A percentile compares a stretch with the other conserved stretches of the same genome.
phyloP scores from a whole-genome alignment of 2,113 vertebrate genomes.

The Pipa parva region DNA sequence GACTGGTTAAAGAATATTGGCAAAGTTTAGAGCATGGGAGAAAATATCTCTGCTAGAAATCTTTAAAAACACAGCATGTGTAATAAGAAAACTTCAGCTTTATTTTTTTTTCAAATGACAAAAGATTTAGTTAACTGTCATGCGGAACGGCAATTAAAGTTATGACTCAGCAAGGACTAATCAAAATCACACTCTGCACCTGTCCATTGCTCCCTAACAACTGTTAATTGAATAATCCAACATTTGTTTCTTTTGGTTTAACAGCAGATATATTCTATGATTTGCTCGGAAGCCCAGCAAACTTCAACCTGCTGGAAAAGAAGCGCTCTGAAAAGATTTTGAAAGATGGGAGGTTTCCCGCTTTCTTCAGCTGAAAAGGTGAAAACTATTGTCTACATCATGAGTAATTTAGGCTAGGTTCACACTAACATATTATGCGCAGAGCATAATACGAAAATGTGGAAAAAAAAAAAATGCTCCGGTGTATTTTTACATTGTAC shows the following conservation, averaged over 20 bases:
- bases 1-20: constrained; percentile 21
- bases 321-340: too few relatives aligned
- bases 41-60: constrained; percentile 1
- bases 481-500: too few relatives aligned
- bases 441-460: too few relatives aligned
- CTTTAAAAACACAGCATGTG: constrained; percentile 36
- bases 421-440: too few relatives aligned
- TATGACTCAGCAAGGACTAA: constrained; percentile 42
- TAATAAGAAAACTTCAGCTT: constrained; percentile 41
- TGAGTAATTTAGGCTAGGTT: too few relatives aligned
- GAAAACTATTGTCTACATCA: too few relatives aligned
- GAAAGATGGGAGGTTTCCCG: too few relatives aligned
- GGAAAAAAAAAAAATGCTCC: too few relatives aligned
- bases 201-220: constrained; percentile 16
- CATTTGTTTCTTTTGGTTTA: constrained; percentile 21
- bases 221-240: constrained; percentile 29
- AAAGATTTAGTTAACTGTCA: constrained; percentile 43
- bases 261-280: constrained; percentile 2
- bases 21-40: constrained; percentile 37
- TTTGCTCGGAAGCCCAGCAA: neutral
- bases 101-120: constrained; percentile 46
- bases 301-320: too few relatives aligned
- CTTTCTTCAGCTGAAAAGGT: too few relatives aligned
- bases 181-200: constrained; percentile 30
- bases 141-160: constrained; percentile 36